Percentiles rank a stretch among this genome's conserved stretches.
Conservation (phyloP, 2,113 vertebrate genomes). For the Etheostoma cragini region DNA sequence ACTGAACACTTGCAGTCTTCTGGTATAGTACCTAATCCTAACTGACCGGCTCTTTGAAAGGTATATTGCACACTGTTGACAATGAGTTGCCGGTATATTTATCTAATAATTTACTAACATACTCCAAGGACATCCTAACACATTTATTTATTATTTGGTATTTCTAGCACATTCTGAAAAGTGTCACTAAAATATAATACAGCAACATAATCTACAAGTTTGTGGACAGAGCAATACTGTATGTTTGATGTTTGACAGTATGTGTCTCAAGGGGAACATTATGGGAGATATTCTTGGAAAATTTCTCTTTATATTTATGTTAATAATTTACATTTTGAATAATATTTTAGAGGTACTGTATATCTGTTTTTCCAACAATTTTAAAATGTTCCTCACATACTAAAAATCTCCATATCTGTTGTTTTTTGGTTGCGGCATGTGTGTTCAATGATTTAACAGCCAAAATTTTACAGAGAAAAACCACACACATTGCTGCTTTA, state of each 20-base stretch:
- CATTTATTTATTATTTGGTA: background rate
- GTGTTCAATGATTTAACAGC: slow-evolving; percentile 50
- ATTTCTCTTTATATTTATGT: background rate
- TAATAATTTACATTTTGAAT: slow-evolving; percentile 27
- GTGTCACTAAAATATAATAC: background rate
- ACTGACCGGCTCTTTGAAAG: slow-evolving; percentile 12
- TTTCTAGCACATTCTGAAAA: background rate
- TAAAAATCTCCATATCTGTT: slow-evolving; percentile 48
- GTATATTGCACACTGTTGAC: background rate
- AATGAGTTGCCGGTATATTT: background rate
- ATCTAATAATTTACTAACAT: background rate
- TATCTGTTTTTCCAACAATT: slow-evolving; percentile 13
- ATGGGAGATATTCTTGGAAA: background rate
- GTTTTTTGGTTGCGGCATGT: slow-evolving; percentile 38
- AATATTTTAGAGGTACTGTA: background rate
- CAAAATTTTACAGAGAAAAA: slow-evolving; percentile 35
- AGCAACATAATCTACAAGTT: background rate
- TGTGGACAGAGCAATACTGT: background rate
- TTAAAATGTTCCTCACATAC: slow-evolving; percentile 1
- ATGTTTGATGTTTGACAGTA: background rate
- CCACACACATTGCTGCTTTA: slow-evolving; percentile 57
- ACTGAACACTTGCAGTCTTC: background rate
- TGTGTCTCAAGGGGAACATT: background rate
- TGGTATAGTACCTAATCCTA: background rate
- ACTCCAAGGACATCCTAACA: background rate